Base-by-base conservation (phyloP, 2,797 vertebrate genomes). In the Hemitrygon akajei region DNA sequence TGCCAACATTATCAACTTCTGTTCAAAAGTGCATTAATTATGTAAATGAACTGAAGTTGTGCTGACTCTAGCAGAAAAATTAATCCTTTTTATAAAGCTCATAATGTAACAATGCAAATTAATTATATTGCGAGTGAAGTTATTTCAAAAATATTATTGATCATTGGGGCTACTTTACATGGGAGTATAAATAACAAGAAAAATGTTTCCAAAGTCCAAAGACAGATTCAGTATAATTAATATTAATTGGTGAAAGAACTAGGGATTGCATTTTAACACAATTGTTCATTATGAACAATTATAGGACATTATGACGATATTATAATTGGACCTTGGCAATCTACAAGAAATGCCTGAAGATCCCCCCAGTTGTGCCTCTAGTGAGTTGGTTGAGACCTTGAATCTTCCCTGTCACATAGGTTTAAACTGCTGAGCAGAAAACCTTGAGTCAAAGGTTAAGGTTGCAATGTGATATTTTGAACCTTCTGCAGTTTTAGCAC, bases 81-180 rank as follows among this genome's bases (percentile, higher is more conserved):
- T 69, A 66, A 69, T 69, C 86, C 5, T 66, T 89, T 89, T 89
- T 69, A 89, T 37, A n/a, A 89, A 89, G 82, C n/a, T 37, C 7
- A 34, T 89, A 69, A 89, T 89, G 86, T 89, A 89, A 69, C 34
- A 66, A 37, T 22, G 18, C 60, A 37, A 34, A 18, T 81, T 89
- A 69, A n/a, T 3, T 22, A 34, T 25, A 20, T 37, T 69, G 7
- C 37, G 69, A 89, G 66, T 89, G 66, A 7, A 4, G 5, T 69
- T 22, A 89, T 69, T 87, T n/a, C 20, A 7, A 69, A 47, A 22
- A 37, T 18, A 20, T 20, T 16, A 69, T 69, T 69, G 34, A 34
- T 89, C 16, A 69, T 34, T n/a, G 22, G 60, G 58, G 60, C 47
- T 69, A 20, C 16, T 9, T 89, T 69, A 30, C 60, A 63, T 20